Conservation (phyloP, 2,888 invertebrate genomes). For the Podotricha telesiphe region DNA sequence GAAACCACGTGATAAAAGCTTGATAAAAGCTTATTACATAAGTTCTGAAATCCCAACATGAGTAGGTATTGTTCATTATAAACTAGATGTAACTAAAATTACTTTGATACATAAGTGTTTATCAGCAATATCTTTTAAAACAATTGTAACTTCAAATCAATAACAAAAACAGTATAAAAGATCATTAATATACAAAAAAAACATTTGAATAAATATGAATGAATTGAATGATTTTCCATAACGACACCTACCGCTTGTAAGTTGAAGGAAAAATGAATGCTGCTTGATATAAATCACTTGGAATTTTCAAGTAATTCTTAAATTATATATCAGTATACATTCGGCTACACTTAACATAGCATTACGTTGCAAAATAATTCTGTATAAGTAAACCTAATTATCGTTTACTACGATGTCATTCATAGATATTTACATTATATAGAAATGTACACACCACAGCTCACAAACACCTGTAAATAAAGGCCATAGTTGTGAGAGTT, state of each 20-base stretch:
- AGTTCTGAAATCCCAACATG: constrained; percentile 28
- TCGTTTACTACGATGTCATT: constrained; percentile 40
- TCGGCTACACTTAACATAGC: constrained; percentile 34
- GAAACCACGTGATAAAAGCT: constrained; percentile 34
- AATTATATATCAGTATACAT: constrained; percentile 25
- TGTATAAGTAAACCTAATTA: constrained; percentile 36
- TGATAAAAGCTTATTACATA: constrained; percentile 42
- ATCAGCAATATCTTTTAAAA: no score
- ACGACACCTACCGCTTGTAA: neutral
- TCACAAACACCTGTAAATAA: constrained; percentile 19
- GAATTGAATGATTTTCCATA: neutral
- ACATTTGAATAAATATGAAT: no score
- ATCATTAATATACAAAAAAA: no score
- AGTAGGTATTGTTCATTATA: constrained; percentile 11
- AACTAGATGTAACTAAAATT: neutral
- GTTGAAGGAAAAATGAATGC: neutral
- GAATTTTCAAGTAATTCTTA: constrained; percentile 3
- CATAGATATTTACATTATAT: constrained; percentile 40
- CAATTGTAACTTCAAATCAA: no score
- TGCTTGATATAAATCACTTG: neutral
- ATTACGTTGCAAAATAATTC: constrained; percentile 35
- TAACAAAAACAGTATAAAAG: no score
- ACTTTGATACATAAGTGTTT: no score
- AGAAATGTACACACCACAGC: neutral
- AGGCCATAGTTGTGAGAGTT: neutral